Evolutionary conservation across 2,797 vertebrate genomes (phyloP).

Genomic region (Falco cherrug): DNA sequence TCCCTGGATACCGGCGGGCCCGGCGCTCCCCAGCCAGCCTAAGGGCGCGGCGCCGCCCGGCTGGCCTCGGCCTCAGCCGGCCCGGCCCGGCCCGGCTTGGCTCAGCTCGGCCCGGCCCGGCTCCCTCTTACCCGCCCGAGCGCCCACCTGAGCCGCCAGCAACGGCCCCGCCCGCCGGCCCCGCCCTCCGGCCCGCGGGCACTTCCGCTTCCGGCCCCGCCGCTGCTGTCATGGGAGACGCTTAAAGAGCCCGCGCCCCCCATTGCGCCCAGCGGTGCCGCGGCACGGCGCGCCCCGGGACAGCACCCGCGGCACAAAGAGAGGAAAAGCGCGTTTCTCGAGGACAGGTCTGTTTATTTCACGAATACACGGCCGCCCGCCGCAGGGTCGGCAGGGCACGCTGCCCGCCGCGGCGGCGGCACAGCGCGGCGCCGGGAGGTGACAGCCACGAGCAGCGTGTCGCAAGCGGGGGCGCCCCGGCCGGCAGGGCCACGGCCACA

Average conservation of each 20-base stretch:
- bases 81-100: no score
- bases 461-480: not conserved
- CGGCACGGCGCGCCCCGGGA: no score
- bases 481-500: conserved; percentile 45
- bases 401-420: conserved; percentile 63
- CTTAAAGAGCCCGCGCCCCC: not conserved
- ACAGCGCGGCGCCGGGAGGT: no score
- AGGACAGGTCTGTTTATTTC: conserved; percentile 85
- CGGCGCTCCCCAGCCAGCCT: not conserved
- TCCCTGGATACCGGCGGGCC: not conserved
- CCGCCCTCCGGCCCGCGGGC: fast-evolving
- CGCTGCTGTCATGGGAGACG: fast-evolving
- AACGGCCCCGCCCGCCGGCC: fast-evolving
- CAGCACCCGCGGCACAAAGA: not conserved
- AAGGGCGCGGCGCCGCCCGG: no score
- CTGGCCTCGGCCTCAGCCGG: no score
- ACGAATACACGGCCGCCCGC: conserved; percentile 86
- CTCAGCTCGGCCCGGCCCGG: no score
- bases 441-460: no score
- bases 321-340: not conserved
- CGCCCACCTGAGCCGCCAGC: not conserved
- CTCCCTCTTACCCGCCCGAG: not conserved
- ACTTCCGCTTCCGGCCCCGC: not conserved
- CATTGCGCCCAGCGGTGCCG: no score
- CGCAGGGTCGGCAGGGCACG: conserved; percentile 83